A percentile compares a stretch with the other conserved stretches of the same genome.
These are phyloP conservation scores for Oxyteleia sp. DNA, from an alignment of 2,888 invertebrate species.

Conservation along the genomic window DNA sequence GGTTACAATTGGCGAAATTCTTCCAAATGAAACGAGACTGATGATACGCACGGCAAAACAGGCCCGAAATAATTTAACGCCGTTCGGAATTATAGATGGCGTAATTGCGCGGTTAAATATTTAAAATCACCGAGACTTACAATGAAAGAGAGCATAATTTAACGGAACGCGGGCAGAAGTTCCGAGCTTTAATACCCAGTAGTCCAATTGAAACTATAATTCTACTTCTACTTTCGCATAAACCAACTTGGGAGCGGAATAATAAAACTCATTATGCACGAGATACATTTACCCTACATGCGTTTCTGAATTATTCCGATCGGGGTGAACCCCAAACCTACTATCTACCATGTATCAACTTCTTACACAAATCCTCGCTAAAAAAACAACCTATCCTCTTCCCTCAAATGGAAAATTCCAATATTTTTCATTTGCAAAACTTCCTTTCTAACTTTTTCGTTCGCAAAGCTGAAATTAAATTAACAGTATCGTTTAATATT, in stretches of 20 bases:
- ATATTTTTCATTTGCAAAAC: too few species aligned
- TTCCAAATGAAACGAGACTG: too few species aligned
- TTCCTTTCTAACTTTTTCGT: too few species aligned
- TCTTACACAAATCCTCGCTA: too few species aligned
- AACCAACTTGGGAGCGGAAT: constrained; percentile 46
- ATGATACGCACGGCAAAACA: too few species aligned
- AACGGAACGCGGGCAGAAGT: constrained; percentile 35
- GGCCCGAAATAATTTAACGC: constrained; percentile 17
- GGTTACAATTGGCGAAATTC: too few species aligned
- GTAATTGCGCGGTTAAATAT: constrained; percentile 43
- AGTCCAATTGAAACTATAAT: constrained; percentile 63
- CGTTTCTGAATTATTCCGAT: constrained; percentile 12
- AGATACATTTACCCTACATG: constrained; percentile 30
- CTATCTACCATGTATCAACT: too few species aligned
- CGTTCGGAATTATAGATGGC: constrained; percentile 24
- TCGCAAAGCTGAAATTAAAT: too few species aligned
- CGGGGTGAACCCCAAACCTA: too few species aligned
- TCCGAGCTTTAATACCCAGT: constrained; percentile 58
- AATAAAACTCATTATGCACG: constrained; percentile 45
- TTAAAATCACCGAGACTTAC: constrained; percentile 49
- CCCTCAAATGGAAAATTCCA: too few species aligned
- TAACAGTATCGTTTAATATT: too few species aligned
- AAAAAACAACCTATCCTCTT: too few species aligned
- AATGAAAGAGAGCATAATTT: constrained; percentile 55
- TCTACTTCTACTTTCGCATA: constrained; percentile 46